These are phyloP conservation scores for Meriones psammophilus DNA, from an alignment of 2,797 vertebrate genomes.

Conservation along the genomic window DNA sequence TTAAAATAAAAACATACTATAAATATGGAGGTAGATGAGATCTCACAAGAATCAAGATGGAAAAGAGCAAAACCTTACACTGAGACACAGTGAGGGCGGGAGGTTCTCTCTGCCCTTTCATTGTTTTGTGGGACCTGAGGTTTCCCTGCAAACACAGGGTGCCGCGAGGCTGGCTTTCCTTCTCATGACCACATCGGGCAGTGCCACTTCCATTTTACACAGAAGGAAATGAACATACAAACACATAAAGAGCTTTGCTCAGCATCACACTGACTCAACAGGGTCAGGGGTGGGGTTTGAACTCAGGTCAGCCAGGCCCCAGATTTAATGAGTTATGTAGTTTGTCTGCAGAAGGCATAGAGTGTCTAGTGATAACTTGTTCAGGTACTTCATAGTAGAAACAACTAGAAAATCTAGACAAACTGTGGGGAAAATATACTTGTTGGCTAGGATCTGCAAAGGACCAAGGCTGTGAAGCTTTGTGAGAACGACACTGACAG, in stretches of 20 bases:
- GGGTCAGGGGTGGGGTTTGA: too few relatives aligned
- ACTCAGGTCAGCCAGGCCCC: background rate
- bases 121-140: background rate
- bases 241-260: background rate
- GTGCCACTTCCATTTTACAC: background rate
- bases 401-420: background rate
- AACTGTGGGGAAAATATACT: too few relatives aligned
- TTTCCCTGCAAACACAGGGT: background rate
- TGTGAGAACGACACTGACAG: too few relatives aligned
- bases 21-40: background rate
- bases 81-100: background rate
- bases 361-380: too few relatives aligned
- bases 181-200: fast-evolving
- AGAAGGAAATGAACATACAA: fast-evolving
- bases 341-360: background rate
- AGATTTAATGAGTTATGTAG: too few relatives aligned
- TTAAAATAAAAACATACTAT: background rate
- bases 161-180: fast-evolving
- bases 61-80: too few relatives aligned
- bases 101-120: background rate
- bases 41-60: background rate
- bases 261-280: fast-evolving
- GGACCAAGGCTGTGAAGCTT: background rate
- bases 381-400: background rate
- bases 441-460: background rate